Evolutionary conservation across 2,113 vertebrate genomes (phyloP), one percentile per base, ranked within the genome.

Genomic region (Scomber japonicus): DNA sequence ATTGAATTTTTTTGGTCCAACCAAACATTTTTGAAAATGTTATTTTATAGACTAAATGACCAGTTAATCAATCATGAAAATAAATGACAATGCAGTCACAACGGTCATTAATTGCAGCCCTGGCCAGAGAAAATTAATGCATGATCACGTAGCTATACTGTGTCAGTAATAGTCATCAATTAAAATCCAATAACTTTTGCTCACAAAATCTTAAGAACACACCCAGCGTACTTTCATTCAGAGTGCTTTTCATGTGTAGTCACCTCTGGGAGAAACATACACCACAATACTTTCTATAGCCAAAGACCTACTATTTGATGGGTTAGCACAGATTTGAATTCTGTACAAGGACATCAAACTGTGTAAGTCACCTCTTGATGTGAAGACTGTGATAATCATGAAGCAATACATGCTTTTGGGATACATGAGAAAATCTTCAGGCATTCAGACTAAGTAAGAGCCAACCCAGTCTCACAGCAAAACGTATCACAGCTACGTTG

Each of bases 361-460:
- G 14, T 45, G 21, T 60, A 21, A 72, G 45, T 67, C 24, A 53
- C 19, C 14, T 57, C 7, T 45, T 24, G 30, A 45, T 68, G 21
- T 9, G 2, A 40, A 12, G 12, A n/a, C 35, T 40, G 40, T 65
- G 10, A 73, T 21, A 35, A 54, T 16, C 75, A 17, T 9, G 6
- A 65, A 21, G 12, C 17, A 57, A 49, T 56, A 44, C 40, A 12
- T 30, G 15, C 5, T 60, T 66, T 44, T 24, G 40, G 48, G 17
- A 40, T 78, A 69, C 49, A 56, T 45, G 45, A 55, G 44, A 66
- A 70, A 55, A 12, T 49, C 31, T 67, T n/a, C 49, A 35, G 50
- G 27, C 64, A 21, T 63, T 56, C 3, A 46, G 40, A 48, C 49
- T 45, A 49, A 40, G 56, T 13, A 10, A n/a, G 71, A 54, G 49